phyloP scores from a whole-genome alignment of 37 sponge, comb jelly and placozoan genomes.

The Chondrosia reniformis region DNA sequence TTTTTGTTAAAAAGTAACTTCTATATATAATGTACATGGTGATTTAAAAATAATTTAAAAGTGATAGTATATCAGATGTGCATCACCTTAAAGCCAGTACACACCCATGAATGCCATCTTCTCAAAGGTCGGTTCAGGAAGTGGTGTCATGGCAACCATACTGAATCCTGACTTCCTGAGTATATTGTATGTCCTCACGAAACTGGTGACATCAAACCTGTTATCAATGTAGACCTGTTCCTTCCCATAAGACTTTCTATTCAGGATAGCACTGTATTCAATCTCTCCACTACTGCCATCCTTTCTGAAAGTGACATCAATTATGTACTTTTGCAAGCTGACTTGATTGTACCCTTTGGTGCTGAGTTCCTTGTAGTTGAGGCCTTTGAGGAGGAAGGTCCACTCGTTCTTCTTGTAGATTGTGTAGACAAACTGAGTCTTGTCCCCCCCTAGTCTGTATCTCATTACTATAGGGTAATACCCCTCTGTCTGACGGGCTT shows the following conservation, averaged over 20 bases:
- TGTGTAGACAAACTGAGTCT: neutral
- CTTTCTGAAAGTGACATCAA: neutral
- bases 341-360: neutral
- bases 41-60: too few species aligned
- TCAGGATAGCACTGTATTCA: neutral
- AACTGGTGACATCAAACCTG: neutral
- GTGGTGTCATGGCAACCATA: neutral
- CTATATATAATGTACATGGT: too few species aligned
- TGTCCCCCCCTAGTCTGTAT: neutral
- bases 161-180: neutral
- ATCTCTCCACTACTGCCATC: too few species aligned
- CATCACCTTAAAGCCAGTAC: neutral
- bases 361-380: neutral
- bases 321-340: neutral
- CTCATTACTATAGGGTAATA: neutral
- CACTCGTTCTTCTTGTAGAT: conserved; percentile 5
- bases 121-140: too few species aligned
- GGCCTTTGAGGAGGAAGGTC: neutral
- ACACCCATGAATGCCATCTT: neutral
- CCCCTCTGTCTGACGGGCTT: neutral
- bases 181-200: neutral
- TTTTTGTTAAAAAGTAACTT: too few species aligned
- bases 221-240: neutral
- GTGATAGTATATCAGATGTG: too few species aligned
- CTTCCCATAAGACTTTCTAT: neutral